Evolutionary conservation across 2,113 vertebrate genomes (phyloP).

Genomic region (Rhinoderma darwinii): DNA sequence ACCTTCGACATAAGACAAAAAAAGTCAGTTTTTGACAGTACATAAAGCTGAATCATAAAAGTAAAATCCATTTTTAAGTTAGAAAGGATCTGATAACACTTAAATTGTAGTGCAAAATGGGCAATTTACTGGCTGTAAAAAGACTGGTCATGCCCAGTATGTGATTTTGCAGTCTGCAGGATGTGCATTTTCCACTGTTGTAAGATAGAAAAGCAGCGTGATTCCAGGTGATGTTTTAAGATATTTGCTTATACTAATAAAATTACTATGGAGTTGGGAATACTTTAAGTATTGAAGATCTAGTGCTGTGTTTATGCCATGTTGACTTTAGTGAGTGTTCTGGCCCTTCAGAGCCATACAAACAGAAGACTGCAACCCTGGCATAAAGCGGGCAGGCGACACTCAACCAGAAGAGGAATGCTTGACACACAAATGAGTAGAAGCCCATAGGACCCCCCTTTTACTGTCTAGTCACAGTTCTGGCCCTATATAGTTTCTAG

Average conservation of each 20-base stretch:
- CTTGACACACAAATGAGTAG: not conserved
- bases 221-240: not conserved
- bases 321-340: not conserved
- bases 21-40: too few relatives aligned
- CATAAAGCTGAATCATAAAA: too few relatives aligned
- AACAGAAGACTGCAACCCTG: not conserved
- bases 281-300: not conserved
- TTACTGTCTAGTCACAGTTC: not conserved
- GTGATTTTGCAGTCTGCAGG: not conserved
- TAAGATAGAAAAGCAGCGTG: not conserved
- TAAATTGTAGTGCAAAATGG: not conserved
- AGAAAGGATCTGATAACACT: not conserved
- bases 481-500: not conserved
- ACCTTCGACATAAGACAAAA: too few relatives aligned
- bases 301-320: not conserved
- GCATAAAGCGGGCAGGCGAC: not conserved
- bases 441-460: not conserved
- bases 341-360: not conserved
- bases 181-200: not conserved
- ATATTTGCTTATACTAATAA: not conserved
- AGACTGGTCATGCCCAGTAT: not conserved
- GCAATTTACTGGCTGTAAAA: not conserved
- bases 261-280: not conserved
- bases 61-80: not conserved
- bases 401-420: not conserved